A percentile compares a stretch with the other conserved stretches of the same genome.
These are phyloP conservation scores for Drosophila novamexicana DNA, from an alignment of 1,140 invertebrate species.

Conservation along the genomic window DNA sequence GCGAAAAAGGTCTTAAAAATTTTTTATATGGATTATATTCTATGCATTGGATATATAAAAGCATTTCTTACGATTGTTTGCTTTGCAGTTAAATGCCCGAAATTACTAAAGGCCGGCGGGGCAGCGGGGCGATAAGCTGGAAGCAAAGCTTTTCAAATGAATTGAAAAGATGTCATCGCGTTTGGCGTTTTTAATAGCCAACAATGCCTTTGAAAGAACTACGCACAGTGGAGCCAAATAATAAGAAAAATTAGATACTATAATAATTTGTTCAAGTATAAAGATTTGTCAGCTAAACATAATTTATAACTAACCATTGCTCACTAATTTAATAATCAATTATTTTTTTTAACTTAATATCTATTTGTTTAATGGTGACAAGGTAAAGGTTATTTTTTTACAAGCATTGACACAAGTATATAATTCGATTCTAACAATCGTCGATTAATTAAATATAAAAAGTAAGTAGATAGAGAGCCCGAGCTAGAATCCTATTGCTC, in stretches of 20 bases:
- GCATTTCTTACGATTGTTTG: slow-evolving; percentile 78
- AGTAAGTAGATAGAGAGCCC: too few species aligned
- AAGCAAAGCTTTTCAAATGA: slow-evolving; percentile 59
- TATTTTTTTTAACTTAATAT: too few species aligned
- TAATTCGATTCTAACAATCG: too few species aligned
- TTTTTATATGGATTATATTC: slow-evolving; percentile 74
- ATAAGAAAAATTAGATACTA: not conserved
- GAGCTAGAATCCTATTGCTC: too few species aligned
- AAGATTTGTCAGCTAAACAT: too few species aligned
- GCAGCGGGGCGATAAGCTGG: not conserved
- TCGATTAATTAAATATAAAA: too few species aligned
- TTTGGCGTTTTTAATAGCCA: slow-evolving; percentile 67
- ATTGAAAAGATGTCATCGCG: slow-evolving; percentile 65
- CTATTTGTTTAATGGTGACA: too few species aligned
- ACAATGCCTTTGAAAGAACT: slow-evolving; percentile 33
- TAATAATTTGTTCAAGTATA: not conserved
- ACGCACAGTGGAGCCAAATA: slow-evolving; percentile 41
- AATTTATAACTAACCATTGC: too few species aligned
- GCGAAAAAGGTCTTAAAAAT: slow-evolving; percentile 72
- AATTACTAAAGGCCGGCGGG: slow-evolving; percentile 12
- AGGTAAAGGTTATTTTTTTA: too few species aligned
- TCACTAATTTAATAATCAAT: too few species aligned
- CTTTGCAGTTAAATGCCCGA: slow-evolving; percentile 68
- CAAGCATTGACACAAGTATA: too few species aligned
- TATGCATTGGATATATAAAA: slow-evolving; percentile 63